A percentile compares a stretch with the other conserved stretches of the same genome.
phyloP scores from a whole-genome alignment of 2,113 vertebrate species.

The Oryzias javanicus region DNA sequence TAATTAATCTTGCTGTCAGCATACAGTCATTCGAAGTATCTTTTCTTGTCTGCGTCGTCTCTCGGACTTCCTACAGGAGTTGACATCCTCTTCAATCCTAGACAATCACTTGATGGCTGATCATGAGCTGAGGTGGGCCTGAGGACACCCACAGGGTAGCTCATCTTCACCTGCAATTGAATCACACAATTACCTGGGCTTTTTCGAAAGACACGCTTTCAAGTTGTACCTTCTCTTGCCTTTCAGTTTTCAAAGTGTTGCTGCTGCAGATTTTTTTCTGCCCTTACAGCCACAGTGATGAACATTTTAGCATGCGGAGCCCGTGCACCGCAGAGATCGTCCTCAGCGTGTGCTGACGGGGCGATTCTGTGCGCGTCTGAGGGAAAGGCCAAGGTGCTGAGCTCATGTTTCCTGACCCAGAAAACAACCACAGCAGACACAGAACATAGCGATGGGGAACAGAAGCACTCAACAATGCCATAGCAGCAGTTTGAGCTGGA shows the following conservation, averaged over 20 bases:
- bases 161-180: slow-evolving; percentile 43
- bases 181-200: not conserved
- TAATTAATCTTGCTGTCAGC: slow-evolving; percentile 72
- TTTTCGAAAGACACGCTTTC: not conserved
- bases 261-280: not conserved
- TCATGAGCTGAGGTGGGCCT: slow-evolving; percentile 39
- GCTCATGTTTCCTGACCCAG: slow-evolving; percentile 57
- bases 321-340: slow-evolving; percentile 26
- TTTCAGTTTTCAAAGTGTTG: slow-evolving; percentile 2
- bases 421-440: slow-evolving; percentile 30
- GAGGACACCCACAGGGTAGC: slow-evolving; percentile 19
- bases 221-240: not conserved
- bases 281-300: not conserved
- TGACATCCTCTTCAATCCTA: slow-evolving; percentile 24
- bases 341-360: slow-evolving; percentile 53
- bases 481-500: not conserved
- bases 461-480: slow-evolving; percentile 2
- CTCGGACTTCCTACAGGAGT: slow-evolving; percentile 4
- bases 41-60: slow-evolving; percentile 19
- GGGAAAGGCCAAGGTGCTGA: slow-evolving; percentile 59
- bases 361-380: slow-evolving; percentile 46
- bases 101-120: slow-evolving; percentile 69
- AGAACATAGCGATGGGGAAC: slow-evolving; percentile 33
- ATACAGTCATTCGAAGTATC: slow-evolving; percentile 44
- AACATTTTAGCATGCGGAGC: slow-evolving; percentile 37